Evolutionary conservation across 2,797 vertebrate genomes (phyloP), one percentile per base, ranked within the genome.

Genomic region (Lycodopsis pacificus): DNA sequence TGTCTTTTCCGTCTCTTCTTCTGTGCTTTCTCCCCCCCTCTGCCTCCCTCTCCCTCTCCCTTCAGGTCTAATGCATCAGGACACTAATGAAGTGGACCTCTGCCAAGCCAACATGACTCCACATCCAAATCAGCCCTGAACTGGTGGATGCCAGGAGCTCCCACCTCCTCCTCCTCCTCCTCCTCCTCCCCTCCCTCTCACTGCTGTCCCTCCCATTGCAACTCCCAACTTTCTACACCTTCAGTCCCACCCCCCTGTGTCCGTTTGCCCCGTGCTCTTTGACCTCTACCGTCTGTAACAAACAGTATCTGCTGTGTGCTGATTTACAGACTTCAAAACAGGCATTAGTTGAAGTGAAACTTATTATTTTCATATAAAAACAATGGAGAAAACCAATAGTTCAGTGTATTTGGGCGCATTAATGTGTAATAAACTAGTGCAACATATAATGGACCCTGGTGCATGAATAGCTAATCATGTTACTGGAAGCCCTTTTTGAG

Each of bases 71-170:
- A 93, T 91, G 88, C 78, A 90, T 84, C 80, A 82, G 83, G 89
- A 93, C 85, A 89, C 84, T 93, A 95, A 93, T 90, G 89, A 93
- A 93, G 87, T 87, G 80, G 80, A 81, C 42, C 75, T 68, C 79
- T 88, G 91, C 93, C 90, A 93, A 91, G 79, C 89, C 92, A 86
- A 83, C 91, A 90, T 82, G 85, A 90, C 87, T 93, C 91, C 84
- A 86, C 86, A 70, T 88, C 88, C 86, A 90, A 92, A 91, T 92
- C 85, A 89, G 79, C 82, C 81, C 73, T 32, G 70, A 83, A 73
- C 76, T 76, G 74, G 61, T 70, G 78, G 87, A 79, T 91, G 88
- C 83, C 87, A 94, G 85, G 65, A 92, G 79, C 76, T 71, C 51
- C 64, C 51, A 56, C 71, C 53, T 64, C 74, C 75, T 69, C 62